phyloP scores from a whole-genome alignment of 2,888 invertebrate genomes.

The Drosophila paramelanica region DNA sequence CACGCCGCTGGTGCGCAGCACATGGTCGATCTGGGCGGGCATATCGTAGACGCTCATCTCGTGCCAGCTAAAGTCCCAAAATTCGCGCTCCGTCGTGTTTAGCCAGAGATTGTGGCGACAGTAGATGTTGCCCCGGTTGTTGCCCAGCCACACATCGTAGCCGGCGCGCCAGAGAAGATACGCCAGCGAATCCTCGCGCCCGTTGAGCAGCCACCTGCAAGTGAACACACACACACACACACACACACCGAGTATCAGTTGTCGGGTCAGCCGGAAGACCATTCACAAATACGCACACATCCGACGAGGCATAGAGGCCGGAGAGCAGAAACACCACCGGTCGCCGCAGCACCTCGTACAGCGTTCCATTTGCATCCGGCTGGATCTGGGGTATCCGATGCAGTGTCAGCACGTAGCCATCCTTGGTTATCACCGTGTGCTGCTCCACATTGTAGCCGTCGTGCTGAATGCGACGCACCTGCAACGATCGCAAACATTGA shows the following conservation, averaged over 20 bases:
- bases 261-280: constrained; percentile 13
- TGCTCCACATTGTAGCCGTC: constrained; percentile 85
- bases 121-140: constrained; percentile 83
- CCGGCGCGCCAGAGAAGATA: constrained; percentile 83
- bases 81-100: constrained; percentile 85
- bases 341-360: constrained; percentile 64
- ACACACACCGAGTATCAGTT: constrained; percentile 3
- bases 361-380: constrained; percentile 48
- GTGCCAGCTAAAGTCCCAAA: constrained; percentile 84
- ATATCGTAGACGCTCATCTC: constrained; percentile 84
- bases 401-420: constrained; percentile 82
- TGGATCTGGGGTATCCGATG: constrained; percentile 82
- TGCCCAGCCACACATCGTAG: constrained; percentile 84
- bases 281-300: constrained; percentile 66
- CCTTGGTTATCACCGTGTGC: constrained; percentile 87
- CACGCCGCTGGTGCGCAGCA: constrained; percentile 75
- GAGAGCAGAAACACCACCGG: constrained; percentile 83
- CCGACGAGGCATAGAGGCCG: constrained; percentile 83
- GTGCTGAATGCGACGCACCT: constrained; percentile 83
- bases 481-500: constrained; percentile 46
- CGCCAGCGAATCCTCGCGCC: constrained; percentile 83
- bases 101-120: constrained; percentile 79
- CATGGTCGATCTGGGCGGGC: constrained; percentile 83
- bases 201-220: constrained; percentile 80
- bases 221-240: not conserved